phyloP scores from a whole-genome alignment of 2,888 invertebrate genomes.

The Melanargia galathea region DNA sequence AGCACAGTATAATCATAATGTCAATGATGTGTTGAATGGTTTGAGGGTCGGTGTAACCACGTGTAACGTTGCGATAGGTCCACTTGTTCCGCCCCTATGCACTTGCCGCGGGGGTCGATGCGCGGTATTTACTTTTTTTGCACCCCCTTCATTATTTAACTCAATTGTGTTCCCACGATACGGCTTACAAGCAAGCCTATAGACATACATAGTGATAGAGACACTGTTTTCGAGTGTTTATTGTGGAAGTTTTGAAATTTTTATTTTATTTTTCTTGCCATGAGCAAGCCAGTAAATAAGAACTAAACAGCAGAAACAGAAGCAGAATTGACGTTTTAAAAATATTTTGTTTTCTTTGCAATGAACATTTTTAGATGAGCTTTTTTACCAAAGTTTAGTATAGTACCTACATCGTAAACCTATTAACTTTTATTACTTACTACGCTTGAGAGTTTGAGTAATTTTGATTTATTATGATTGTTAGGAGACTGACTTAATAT shows the following conservation, averaged over 20 bases:
- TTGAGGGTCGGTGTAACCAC: slow-evolving; percentile 38
- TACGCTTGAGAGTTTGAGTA: neutral
- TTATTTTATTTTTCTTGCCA: too few relatives aligned
- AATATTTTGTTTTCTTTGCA: too few relatives aligned
- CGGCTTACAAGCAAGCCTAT: slow-evolving; percentile 25
- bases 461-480: neutral
- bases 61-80: slow-evolving; percentile 49
- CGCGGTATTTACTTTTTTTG: slow-evolving; percentile 75
- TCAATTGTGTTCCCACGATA: slow-evolving; percentile 69
- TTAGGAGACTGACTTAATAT: too few relatives aligned
- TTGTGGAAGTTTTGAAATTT: too few relatives aligned
- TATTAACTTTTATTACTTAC: too few relatives aligned
- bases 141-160: slow-evolving; percentile 67
- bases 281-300: too few relatives aligned
- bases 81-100: slow-evolving; percentile 81
- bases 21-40: slow-evolving; percentile 41
- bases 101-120: slow-evolving; percentile 71
- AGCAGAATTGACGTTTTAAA: too few relatives aligned
- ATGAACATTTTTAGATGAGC: too few relatives aligned
- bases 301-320: too few relatives aligned
- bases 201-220: slow-evolving; percentile 10
- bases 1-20: slow-evolving; percentile 18
- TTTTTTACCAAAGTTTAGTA: neutral
- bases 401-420: neutral
- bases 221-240: slow-evolving; percentile 1